Conservation (phyloP, 1,140 invertebrate genomes). For the Bathynomus jamesi region DNA sequence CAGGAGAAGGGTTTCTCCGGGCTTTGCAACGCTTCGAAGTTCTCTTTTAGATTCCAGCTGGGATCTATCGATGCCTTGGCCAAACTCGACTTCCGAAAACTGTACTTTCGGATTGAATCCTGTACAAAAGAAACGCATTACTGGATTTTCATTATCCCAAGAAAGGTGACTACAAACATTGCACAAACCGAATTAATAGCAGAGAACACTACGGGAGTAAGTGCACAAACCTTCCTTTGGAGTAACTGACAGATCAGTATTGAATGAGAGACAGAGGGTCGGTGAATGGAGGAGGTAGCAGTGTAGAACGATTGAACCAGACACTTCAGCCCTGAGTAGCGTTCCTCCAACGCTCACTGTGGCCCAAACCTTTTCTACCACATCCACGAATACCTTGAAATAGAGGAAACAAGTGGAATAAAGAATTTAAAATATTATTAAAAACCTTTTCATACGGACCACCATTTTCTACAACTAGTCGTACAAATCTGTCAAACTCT, state of each 20-base stretch:
- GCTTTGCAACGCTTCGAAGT: neutral
- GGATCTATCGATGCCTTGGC: neutral
- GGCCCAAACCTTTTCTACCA: constrained; percentile 4
- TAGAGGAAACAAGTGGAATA: too few relatives aligned
- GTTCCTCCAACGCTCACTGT: neutral
- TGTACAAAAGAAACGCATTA: neutral
- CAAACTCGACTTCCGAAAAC: neutral
- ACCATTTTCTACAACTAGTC: too few relatives aligned
- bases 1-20: neutral
- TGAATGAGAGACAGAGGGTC: neutral
- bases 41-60: neutral
- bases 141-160: too few relatives aligned
- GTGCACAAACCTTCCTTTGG: neutral
- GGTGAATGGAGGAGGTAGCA: neutral
- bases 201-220: too few relatives aligned
- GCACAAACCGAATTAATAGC: too few relatives aligned
- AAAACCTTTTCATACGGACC: too few relatives aligned
- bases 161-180: too few relatives aligned
- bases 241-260: neutral
- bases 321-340: neutral
- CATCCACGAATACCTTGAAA: neutral
- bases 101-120: neutral
- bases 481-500: too few relatives aligned
- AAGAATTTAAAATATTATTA: too few relatives aligned
- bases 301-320: neutral